Base-by-base conservation (phyloP, 2,113 vertebrate species). In the Toxostoma redivivum region DNA sequence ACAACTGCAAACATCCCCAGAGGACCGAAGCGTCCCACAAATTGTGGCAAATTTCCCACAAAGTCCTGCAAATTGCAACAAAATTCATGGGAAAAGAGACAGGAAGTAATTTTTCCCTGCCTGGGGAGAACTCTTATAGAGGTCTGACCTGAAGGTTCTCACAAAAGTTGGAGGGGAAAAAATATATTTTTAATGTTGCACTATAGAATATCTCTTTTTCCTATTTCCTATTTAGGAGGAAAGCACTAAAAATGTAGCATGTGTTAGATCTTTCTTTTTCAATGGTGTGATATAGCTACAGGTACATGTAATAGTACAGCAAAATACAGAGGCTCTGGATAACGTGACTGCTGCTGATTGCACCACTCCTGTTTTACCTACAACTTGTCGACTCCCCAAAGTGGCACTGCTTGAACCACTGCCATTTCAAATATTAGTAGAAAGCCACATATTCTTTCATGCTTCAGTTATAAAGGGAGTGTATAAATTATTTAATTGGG, bases 31-130 rank as follows among this genome's bases (percentile, higher is more conserved):
- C n/a, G 21, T 97, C 95, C 96, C 94, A 93, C 91, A 96, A 94
- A 97, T 64, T 94, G 94, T 98, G 97, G 96, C 94, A 97, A 64
- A 96, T 96, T 97, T 98, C 97, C 97, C 97, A 93, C 95, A 93
- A 97, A 95, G 85, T 97, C 72, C 81, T 96, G 88, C 57, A 97
- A 97, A 97, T 95, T 98, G 90, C 97, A 96, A 86, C 88, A 81
- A 94, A 97, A 97, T 97, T 97, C 91, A 73, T 98, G 97, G 97
- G 97, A 97, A 97, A 97, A 97, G 81, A 86, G 97, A 64, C 93
- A 97, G 97, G 97, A 98, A 98, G 97, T 95, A 74, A 96, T 97
- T 94, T 94, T 96, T 97, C 96, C 90, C 94, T 97, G 97, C 95
- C 94, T 86, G 72, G 93, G 95, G 96, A 97, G 86, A 91, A 47